phyloP scores from a whole-genome alignment of 2,113 vertebrate genomes.

The Hymenochirus boettgeri region DNA sequence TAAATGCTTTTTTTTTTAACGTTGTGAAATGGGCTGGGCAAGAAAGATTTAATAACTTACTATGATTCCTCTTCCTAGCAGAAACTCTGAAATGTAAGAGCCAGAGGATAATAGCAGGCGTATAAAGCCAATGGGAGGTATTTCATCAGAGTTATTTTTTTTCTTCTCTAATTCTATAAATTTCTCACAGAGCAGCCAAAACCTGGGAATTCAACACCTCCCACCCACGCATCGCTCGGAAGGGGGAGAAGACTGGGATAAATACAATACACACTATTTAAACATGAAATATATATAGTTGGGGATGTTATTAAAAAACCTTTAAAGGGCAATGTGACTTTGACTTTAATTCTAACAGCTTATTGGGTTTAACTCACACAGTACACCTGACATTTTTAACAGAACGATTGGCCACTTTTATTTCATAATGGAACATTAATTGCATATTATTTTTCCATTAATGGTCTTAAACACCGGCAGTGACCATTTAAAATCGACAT shows the following conservation, averaged over 20 bases:
- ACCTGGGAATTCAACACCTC: not conserved
- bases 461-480: not conserved
- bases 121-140: not conserved
- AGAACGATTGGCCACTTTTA: too few relatives aligned
- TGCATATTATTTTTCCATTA: not conserved
- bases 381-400: too few relatives aligned
- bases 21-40: not conserved
- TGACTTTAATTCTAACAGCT: too few relatives aligned
- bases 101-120: not conserved
- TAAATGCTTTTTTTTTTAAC: not conserved
- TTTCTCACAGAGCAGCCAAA: slow-evolving; percentile 16
- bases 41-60: not conserved
- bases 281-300: too few relatives aligned
- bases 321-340: not conserved
- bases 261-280: slow-evolving; percentile 5
- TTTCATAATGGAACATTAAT: too few relatives aligned
- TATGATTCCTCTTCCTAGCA: not conserved
- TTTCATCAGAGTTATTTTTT: slow-evolving; percentile 12
- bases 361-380: too few relatives aligned
- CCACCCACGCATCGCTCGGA: slow-evolving; percentile 10
- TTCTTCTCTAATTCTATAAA: slow-evolving; percentile 9
- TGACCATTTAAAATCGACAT: not conserved
- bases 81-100: not conserved
- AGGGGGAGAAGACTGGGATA: not conserved
- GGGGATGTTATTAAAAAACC: not conserved